Evolutionary conservation across 2,797 vertebrate species (phyloP).

Genomic region (Halcyon leucocephala): DNA sequence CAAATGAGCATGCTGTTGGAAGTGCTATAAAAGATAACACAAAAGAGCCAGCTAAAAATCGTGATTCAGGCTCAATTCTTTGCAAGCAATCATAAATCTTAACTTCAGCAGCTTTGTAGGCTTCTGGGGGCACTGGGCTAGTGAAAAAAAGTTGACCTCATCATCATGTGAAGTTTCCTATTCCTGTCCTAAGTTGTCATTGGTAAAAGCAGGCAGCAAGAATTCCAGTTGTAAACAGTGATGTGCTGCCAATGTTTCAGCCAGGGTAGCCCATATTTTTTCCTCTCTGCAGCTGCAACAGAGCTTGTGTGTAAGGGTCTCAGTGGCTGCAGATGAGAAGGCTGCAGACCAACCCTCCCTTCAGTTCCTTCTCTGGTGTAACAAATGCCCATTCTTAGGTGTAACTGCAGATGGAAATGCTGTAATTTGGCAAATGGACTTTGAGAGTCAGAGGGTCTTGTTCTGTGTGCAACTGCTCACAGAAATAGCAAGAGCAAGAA

Average conservation of each 20-base stretch:
- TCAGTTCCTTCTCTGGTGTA: background rate
- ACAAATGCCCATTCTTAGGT: background rate
- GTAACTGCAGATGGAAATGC: background rate
- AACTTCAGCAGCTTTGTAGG: conserved; percentile 17
- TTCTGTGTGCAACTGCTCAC: background rate
- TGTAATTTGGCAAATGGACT: background rate
- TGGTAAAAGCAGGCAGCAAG: conserved; percentile 29
- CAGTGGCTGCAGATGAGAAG: background rate
- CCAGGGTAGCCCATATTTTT: conserved; percentile 31
- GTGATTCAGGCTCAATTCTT: background rate
- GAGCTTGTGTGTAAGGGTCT: background rate
- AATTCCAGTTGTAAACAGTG: conserved; percentile 56
- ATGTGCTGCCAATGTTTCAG: conserved; percentile 50
- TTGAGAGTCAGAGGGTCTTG: background rate
- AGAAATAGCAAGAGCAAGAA: background rate
- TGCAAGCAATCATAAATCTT: conserved; percentile 45
- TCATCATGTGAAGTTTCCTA: conserved; percentile 39
- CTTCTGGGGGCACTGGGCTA: background rate
- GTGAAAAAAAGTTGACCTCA: conserved; percentile 44
- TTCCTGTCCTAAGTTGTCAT: conserved; percentile 39
- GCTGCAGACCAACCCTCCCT: background rate
- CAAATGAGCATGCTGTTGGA: background rate
- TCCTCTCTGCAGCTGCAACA: background rate
- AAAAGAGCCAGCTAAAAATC: background rate
- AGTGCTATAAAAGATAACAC: conserved; percentile 13